These are phyloP conservation scores for Saimiri boliviensis DNA, from an alignment of 2,113 vertebrate species.

Conservation along the genomic window DNA sequence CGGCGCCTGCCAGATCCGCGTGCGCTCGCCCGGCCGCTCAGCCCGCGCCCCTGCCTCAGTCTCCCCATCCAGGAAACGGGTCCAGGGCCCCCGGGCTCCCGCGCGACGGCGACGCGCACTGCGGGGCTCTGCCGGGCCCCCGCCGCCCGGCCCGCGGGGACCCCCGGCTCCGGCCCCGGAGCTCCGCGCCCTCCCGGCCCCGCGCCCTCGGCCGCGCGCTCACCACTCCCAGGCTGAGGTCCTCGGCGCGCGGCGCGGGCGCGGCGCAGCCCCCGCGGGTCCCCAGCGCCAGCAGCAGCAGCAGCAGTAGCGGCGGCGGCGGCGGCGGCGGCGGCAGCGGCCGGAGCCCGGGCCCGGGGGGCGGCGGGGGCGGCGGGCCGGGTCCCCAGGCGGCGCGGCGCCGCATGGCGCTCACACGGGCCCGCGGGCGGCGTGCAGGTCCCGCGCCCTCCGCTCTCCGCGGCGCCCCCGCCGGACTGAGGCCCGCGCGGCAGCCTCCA, in stretches of 20 bases:
- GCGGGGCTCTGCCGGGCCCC: neutral
- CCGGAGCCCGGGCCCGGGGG: neutral
- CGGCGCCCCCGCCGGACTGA: neutral
- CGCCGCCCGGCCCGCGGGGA: no score
- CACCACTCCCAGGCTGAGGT: slow-evolving; percentile 93
- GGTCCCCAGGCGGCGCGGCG: slow-evolving; percentile 5
- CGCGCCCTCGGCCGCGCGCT: slow-evolving; percentile 78
- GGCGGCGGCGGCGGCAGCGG: slow-evolving; percentile 63
- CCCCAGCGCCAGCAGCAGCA: slow-evolving; percentile 75
- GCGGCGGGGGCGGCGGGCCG: slow-evolving; percentile 39
- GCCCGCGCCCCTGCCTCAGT: neutral
- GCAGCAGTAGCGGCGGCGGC: slow-evolving; percentile 64
- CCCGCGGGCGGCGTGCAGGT: neutral
- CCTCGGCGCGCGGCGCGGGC: slow-evolving; percentile 84
- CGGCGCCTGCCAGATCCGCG: neutral
- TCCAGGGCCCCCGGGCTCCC: neutral
- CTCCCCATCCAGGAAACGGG: neutral
- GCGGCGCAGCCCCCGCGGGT: slow-evolving; percentile 78
- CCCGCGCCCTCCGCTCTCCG: neutral
- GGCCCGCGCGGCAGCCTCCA: neutral
- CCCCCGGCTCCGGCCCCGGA: neutral
- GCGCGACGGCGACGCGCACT: neutral
- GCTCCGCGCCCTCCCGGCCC: neutral
- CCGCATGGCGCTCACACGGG: slow-evolving; percentile 26
- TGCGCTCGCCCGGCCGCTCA: neutral